Base-by-base conservation (phyloP, 2,888 invertebrate genomes). In the Nemoura dubitans region DNA sequence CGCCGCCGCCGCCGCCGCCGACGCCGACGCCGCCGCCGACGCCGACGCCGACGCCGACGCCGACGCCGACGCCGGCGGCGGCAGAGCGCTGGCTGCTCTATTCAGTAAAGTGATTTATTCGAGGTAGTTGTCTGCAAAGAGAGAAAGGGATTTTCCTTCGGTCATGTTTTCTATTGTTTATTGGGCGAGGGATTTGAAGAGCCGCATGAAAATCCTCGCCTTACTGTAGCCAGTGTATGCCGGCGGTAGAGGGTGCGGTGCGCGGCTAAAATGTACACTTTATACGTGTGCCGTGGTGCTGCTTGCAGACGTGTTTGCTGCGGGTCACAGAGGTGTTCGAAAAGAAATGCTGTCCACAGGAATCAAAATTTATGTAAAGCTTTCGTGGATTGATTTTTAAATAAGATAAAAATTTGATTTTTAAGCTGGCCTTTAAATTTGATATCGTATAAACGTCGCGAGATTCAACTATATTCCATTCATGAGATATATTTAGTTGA, bases 41-140 rank as follows among this genome's bases (percentile, higher is more conserved):
- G 21, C n/a, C 77, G 85, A 85, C n/a, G 43, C 36, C 3, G 25
- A 76, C 5, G 76, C n/a, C 5, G 76, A 3, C 2, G 25, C n/a
- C 10, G 82, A 82, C 21, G 36, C 30, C 7, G n/a, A n/a, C n/a
- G n/a, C n/a, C n/a, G n/a, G n/a, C n/a, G n/a, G n/a, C n/a, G 83
- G 27, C 42, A 25, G 30, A 25, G 80, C 42, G 85, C 27, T 27
- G 30, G 28, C 83, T 28, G 29, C 76, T 81, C 85, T 87, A 87
- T 87, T 86, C 87, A 87, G 86, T 82, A 84, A 87, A 86, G 86
- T 87, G 87, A 87, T 87, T 87, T 88, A 88, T 84, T 43, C 77
- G 36, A 80, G 28, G 83, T 84, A 82, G 86, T 30, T 42, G 76
- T 85, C 42, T 30, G 86, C 78, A 30, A 82, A 30, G 80, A n/a